A percentile compares a stretch with the other conserved stretches of the same genome.
These are phyloP conservation scores for Eupeodes latifasciatus DNA, from an alignment of 2,888 invertebrate genomes.

Conservation along the genomic window DNA sequence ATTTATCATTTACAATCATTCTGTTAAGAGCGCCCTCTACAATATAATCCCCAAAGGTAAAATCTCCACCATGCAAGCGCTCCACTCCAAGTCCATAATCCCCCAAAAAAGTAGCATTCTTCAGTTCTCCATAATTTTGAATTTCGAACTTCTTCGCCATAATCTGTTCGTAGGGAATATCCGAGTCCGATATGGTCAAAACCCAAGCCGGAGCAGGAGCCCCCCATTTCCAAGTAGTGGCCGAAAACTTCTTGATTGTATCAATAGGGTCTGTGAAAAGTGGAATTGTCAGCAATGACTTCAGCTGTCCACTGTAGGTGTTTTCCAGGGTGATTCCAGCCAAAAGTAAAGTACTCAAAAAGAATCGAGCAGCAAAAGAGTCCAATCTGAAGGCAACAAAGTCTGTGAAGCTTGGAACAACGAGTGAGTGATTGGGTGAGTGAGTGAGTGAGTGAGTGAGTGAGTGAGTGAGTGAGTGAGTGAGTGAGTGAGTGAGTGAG, in stretches of 20 bases:
- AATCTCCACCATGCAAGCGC: conserved; percentile 80
- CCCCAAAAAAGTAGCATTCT: conserved; percentile 80
- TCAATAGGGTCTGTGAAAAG: conserved; percentile 81
- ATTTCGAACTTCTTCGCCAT: conserved; percentile 80
- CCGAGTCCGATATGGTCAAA: conserved; percentile 79
- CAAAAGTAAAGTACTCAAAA: conserved; percentile 80
- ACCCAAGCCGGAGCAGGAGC: conserved; percentile 82
- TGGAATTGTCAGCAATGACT: conserved; percentile 82
- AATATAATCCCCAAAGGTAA: conserved; percentile 81
- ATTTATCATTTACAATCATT: conserved; percentile 79
- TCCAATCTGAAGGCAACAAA: conserved; percentile 77
- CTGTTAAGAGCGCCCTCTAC: conserved; percentile 79
- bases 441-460: conserved; percentile 11
- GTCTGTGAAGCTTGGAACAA: neutral
- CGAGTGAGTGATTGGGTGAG: neutral
- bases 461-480: conserved; percentile 13
- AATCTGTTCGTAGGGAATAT: conserved; percentile 80
- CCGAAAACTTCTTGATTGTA: conserved; percentile 80
- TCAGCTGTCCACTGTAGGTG: conserved; percentile 82
- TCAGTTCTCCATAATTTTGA: conserved; percentile 79
- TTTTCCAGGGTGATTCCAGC: conserved; percentile 82
- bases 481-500: conserved; percentile 4
- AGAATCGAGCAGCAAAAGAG: conserved; percentile 80
- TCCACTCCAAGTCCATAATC: conserved; percentile 82
- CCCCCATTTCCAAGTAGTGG: conserved; percentile 81